Percentiles rank a stretch among this genome's conserved stretches.
phyloP scores from a whole-genome alignment of 1,140 invertebrate species.

The Pentalonia nigronervosa region DNA sequence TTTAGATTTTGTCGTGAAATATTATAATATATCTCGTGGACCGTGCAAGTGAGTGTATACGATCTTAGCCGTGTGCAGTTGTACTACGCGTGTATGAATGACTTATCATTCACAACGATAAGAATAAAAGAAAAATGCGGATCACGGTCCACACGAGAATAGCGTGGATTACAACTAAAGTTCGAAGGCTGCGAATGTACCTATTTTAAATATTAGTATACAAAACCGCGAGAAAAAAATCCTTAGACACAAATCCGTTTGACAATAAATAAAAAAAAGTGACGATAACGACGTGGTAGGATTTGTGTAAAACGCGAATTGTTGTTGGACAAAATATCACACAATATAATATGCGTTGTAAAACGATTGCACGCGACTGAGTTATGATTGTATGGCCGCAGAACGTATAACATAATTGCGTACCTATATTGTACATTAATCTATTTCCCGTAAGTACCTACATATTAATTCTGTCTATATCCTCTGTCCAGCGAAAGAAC shows the following conservation, averaged over 20 bases:
- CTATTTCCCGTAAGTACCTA: not conserved
- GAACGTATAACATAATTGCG: not conserved
- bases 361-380: not conserved
- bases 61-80: not conserved
- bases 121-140: not conserved
- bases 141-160: not conserved
- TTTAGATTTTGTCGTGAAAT: not conserved
- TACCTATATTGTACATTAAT: not conserved
- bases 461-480: not conserved
- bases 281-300: not conserved
- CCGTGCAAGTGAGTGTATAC: not conserved
- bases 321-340: not conserved
- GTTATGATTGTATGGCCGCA: not conserved
- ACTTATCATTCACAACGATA: constrained; percentile 3
- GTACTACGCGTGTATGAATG: not conserved
- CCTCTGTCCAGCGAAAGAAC: too few relatives aligned
- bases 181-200: not conserved
- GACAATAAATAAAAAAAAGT: not conserved
- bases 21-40: not conserved
- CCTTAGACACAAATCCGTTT: not conserved
- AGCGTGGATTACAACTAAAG: not conserved
- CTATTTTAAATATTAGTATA: not conserved
- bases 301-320: not conserved
- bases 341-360: not conserved
- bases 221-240: not conserved